Evolutionary conservation across 2,113 vertebrate genomes (phyloP).

Genomic region (Mastomys coucha): DNA sequence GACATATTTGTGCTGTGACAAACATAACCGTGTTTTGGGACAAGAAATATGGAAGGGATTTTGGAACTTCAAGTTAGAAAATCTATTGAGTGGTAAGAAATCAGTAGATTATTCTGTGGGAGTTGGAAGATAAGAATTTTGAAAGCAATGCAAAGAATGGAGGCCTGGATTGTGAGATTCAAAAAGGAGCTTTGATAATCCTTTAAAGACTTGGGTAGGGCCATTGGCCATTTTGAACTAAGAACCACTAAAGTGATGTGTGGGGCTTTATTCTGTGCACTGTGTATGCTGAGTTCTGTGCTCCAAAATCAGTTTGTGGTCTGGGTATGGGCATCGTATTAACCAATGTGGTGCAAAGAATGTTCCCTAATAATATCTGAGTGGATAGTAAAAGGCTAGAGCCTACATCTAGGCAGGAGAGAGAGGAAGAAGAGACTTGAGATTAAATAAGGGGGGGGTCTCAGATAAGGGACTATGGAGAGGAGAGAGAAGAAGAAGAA

Average conservation of each 20-base stretch:
- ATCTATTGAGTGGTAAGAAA: neutral
- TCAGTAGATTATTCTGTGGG: neutral
- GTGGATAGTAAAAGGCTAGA: no score
- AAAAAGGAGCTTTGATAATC: neutral
- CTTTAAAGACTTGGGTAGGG: neutral
- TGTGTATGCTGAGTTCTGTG: no score
- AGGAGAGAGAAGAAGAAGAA: no score
- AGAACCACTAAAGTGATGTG: neutral
- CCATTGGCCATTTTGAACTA: neutral
- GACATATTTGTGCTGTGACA: neutral
- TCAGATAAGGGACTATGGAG: no score
- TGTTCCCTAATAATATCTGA: no score
- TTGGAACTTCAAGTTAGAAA: neutral
- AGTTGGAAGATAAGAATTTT: neutral
- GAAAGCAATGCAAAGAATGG: neutral
- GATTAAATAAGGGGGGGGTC: no score
- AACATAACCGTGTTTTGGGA: neutral
- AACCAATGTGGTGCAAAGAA: no score
- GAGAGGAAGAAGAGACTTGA: no score
- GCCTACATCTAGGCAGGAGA: no score
- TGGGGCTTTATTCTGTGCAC: no score
- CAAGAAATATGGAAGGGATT: neutral
- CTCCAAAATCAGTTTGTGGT: no score
- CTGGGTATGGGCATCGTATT: no score
- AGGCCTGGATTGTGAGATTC: neutral